Conservation (phyloP, 2,113 vertebrate genomes). For the Sceloporus undulatus region DNA sequence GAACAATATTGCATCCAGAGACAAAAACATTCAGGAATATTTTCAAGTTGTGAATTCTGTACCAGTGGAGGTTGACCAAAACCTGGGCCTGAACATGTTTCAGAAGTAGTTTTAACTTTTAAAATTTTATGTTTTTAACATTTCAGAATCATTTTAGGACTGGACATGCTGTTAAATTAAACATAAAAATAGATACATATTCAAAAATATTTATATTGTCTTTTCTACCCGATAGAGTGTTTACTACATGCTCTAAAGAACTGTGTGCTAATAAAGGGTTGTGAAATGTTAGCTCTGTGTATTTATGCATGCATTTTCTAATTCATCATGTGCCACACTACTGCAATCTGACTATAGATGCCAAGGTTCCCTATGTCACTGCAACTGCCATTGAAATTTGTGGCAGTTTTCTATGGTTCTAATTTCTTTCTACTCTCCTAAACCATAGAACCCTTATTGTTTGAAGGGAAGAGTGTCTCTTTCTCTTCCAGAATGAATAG, state of each 20-base stretch:
- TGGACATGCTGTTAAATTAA: slow-evolving; percentile 3
- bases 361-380: too few species aligned
- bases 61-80: neutral
- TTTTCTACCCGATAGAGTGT: neutral
- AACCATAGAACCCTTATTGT: too few species aligned
- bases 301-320: too few species aligned
- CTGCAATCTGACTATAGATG: too few species aligned
- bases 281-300: too few species aligned
- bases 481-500: too few species aligned
- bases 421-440: too few species aligned
- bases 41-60: neutral
- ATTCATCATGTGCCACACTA: too few species aligned
- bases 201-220: neutral
- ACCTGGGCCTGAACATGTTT: neutral
- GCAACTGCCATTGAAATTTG: too few species aligned
- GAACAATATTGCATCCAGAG: neutral
- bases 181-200: neutral
- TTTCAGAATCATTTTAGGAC: neutral
- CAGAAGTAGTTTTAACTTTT: neutral
- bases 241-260: neutral
- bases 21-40: neutral
- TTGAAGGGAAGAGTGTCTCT: too few species aligned
- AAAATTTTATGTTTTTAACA: neutral
- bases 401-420: too few species aligned
- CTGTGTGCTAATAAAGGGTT: too few species aligned